Conservation (phyloP, 2,797 vertebrate genomes). For the Alcedo atthis region DNA sequence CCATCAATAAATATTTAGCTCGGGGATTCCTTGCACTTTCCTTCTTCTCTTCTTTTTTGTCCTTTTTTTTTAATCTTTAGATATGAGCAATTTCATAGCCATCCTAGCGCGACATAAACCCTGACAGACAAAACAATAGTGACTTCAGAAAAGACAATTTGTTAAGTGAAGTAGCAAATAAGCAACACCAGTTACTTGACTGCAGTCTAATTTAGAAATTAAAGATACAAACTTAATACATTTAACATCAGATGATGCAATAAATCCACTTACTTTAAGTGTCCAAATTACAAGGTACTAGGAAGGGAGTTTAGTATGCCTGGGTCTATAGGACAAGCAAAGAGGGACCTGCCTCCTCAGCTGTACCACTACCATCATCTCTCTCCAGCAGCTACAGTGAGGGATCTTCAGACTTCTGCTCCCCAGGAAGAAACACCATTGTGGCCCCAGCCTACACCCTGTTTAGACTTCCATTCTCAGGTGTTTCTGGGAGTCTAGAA, state of each 20-base stretch:
- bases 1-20: neutral
- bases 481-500: neutral
- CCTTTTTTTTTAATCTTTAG: neutral
- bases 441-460: accelerated
- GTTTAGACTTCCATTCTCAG: accelerated
- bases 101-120: neutral
- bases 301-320: neutral
- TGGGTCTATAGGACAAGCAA: accelerated
- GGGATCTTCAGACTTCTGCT: neutral
- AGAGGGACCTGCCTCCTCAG: neutral
- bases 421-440: neutral
- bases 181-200: neutral
- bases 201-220: neutral
- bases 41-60: neutral
- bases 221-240: neutral
- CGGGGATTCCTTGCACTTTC: neutral
- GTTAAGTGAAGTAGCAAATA: neutral
- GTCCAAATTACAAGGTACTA: neutral
- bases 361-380: neutral
- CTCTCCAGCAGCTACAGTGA: neutral
- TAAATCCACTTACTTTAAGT: neutral
- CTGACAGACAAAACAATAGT: neutral
- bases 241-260: neutral
- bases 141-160: neutral
- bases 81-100: neutral